Conservation (phyloP, 35 echinoderm and acorn worm genomes). For the Acanthaster planci region DNA sequence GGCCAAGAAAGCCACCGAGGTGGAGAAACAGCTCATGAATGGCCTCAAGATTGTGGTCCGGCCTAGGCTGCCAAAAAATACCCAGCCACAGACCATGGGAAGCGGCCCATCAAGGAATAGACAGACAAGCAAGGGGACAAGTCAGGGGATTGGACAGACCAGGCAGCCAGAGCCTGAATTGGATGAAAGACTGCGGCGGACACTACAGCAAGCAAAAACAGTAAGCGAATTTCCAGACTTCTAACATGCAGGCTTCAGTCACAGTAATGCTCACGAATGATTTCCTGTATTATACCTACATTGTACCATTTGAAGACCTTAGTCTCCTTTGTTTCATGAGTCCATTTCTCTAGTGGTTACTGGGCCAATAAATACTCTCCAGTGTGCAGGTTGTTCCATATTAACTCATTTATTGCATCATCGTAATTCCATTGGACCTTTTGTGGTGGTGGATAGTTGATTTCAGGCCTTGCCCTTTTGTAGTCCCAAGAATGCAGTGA, state of each 20-base stretch:
- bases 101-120: background rate
- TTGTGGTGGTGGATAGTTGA: no score
- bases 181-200: background rate
- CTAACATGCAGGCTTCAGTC: background rate
- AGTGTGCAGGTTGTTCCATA: no score
- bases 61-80: slow-evolving; percentile 56
- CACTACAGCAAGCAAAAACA: slow-evolving; percentile 16
- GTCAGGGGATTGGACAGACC: slow-evolving; percentile 40
- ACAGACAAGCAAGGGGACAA: background rate
- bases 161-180: background rate
- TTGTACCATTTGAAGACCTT: no score
- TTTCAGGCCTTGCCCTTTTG: no score
- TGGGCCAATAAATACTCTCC: no score
- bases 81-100: background rate
- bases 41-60: slow-evolving; percentile 74
- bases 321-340: no score
- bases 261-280: no score
- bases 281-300: no score
- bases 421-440: no score
- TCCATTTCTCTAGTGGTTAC: no score
- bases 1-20: slow-evolving; percentile 53
- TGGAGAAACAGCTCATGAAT: slow-evolving; percentile 78
- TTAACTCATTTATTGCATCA: no score
- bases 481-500: no score
- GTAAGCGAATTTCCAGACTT: slow-evolving; percentile 22